phyloP scores from a whole-genome alignment of 2,888 invertebrate genomes.

The Danaus chrysippus region DNA sequence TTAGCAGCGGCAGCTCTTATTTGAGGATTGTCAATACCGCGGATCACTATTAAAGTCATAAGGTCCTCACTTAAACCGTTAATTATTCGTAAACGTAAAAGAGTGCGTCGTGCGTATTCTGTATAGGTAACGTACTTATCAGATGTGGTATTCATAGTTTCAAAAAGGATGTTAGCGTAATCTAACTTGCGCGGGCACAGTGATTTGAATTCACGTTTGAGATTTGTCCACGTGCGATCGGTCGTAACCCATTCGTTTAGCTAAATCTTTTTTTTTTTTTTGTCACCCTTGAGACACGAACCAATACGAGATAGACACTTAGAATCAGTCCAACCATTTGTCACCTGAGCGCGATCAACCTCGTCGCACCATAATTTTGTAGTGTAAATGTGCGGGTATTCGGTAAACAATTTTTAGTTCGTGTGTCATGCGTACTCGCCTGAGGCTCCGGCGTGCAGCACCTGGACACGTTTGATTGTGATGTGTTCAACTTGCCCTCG shows the following conservation, averaged over 20 bases:
- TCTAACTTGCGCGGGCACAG: constrained; percentile 23
- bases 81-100: constrained; percentile 21
- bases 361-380: constrained; percentile 1
- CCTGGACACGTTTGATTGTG: background rate
- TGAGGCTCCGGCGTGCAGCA: background rate
- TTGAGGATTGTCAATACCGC: constrained; percentile 9
- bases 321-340: constrained; percentile 4
- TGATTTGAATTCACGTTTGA: constrained; percentile 17
- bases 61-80: constrained; percentile 15
- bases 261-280: constrained; percentile 12
- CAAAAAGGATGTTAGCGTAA: constrained; percentile 24
- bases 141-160: constrained; percentile 24
- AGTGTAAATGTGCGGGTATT: too few relatives aligned
- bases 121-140: constrained; percentile 18
- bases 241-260: constrained; percentile 15
- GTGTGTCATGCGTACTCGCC: background rate
- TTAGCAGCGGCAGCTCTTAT: constrained; percentile 12
- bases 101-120: constrained; percentile 21
- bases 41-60: constrained; percentile 11
- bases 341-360: constrained; percentile 1
- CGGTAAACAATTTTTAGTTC: too few relatives aligned
- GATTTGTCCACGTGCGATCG: constrained; percentile 15
- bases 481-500: too few relatives aligned
- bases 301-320: too few relatives aligned
- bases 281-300: constrained; percentile 9